These are phyloP conservation scores for Chelonus formosanus DNA, from an alignment of 2,888 invertebrate genomes.

Conservation along the genomic window DNA sequence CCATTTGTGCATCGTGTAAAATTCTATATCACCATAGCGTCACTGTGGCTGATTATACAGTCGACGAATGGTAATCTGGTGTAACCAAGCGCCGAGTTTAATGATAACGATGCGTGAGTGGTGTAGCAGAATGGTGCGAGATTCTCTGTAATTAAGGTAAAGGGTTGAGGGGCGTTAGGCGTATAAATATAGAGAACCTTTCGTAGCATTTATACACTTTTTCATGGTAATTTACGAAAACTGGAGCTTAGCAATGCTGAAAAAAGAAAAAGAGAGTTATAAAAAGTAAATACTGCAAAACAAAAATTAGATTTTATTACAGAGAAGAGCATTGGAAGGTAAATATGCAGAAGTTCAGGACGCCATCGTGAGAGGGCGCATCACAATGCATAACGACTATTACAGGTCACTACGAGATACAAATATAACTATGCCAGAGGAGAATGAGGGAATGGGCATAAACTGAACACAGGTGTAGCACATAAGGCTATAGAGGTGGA, in stretches of 20 bases:
- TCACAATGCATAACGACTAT: no score
- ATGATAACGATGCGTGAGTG: conserved; percentile 37
- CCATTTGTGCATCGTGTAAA: neutral
- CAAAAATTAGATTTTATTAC: no score
- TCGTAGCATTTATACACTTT: conserved; percentile 34
- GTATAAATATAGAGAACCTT: conserved; percentile 44
- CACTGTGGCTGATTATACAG: conserved; percentile 5
- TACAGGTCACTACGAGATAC: no score
- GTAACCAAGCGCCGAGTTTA: conserved; percentile 29
- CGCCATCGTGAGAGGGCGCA: no score
- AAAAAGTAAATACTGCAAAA: no score
- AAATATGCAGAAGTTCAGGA: no score
- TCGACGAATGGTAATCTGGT: conserved; percentile 7
- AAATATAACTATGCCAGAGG: no score
- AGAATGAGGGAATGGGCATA: conserved; percentile 16
- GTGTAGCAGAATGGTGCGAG: conserved; percentile 27
- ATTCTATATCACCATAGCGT: neutral
- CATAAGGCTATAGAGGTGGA: conserved; percentile 36
- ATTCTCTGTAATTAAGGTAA: conserved; percentile 41
- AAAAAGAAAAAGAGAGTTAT: conserved; percentile 8
- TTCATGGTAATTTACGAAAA: neutral
- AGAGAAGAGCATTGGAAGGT: no score
- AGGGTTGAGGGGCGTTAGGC: conserved; percentile 29
- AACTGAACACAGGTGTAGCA: conserved; percentile 50
- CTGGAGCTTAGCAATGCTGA: neutral